Percentiles rank a stretch among this genome's conserved stretches.
phyloP scores from a whole-genome alignment of 2,888 invertebrate genomes.

The Agrilus cyanescens region DNA sequence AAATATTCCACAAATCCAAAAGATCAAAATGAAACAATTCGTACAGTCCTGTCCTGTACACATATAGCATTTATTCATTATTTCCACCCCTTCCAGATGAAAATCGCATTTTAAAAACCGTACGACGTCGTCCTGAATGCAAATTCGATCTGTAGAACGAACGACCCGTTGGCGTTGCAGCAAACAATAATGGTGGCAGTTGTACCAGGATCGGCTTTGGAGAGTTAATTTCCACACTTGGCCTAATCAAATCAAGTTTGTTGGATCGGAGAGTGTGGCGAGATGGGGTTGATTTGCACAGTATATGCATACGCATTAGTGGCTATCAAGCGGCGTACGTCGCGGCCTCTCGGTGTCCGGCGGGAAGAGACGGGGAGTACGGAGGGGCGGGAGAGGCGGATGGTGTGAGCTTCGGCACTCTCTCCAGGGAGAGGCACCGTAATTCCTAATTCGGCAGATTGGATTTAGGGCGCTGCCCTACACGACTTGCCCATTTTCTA shows the following conservation, averaged over 20 bases:
- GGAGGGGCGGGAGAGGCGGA: slow-evolving; percentile 8
- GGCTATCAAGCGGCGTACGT: slow-evolving; percentile 31
- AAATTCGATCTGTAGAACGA: no score
- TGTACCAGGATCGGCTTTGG: no score
- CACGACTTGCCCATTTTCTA: slow-evolving; percentile 39
- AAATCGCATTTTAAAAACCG: no score
- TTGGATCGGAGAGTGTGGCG: slow-evolving; percentile 4
- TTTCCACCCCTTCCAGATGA: no score
- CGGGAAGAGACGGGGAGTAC: slow-evolving; percentile 11
- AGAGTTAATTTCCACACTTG: slow-evolving; percentile 14
- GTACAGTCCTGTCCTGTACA: no score
- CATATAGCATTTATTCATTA: no score
- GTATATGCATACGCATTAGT: slow-evolving; percentile 21
- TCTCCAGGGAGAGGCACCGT: slow-evolving; percentile 27
- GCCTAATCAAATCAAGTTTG: slow-evolving; percentile 30
- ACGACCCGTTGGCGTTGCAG: no score
- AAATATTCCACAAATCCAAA: no score
- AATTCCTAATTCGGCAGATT: slow-evolving; percentile 36
- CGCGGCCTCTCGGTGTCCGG: slow-evolving; percentile 12
- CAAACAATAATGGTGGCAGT: no score
- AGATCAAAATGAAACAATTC: no score
- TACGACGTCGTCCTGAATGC: no score
- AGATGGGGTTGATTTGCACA: slow-evolving; percentile 21
- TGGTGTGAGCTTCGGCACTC: background rate
- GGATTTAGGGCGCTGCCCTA: slow-evolving; percentile 31